Evolutionary conservation across 2,797 vertebrate genomes (phyloP).

Genomic region (Clarias fuscus): DNA sequence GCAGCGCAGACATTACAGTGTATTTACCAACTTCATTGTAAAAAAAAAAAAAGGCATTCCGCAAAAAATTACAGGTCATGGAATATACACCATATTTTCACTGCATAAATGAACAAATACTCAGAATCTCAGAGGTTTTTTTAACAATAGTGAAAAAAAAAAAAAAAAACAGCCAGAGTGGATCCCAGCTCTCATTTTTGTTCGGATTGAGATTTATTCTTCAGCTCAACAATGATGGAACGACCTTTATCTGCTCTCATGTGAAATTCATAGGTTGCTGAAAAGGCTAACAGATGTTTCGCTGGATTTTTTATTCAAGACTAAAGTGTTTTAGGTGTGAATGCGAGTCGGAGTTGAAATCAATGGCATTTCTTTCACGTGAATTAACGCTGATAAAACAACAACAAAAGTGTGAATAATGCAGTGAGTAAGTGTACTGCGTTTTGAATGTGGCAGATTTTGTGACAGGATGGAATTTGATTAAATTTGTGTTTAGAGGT

Average conservation of each 20-base stretch:
- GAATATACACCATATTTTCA: no score
- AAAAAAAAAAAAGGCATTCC: no score
- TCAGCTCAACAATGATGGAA: neutral
- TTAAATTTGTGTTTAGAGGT: neutral
- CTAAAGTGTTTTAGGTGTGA: neutral
- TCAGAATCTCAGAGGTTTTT: neutral
- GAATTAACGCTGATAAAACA: neutral
- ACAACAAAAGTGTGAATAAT: neutral
- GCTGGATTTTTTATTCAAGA: neutral
- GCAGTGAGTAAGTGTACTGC: neutral
- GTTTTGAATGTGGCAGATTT: no score
- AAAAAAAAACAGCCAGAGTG: neutral
- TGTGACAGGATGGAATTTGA: neutral
- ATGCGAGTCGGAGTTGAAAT: neutral
- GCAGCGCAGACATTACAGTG: neutral
- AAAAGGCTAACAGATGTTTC: neutral
- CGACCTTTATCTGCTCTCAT: neutral
- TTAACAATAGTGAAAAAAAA: neutral
- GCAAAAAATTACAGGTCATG: no score
- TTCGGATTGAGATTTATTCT: neutral
- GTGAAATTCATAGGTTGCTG: neutral
- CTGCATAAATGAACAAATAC: neutral
- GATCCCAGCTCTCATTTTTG: neutral
- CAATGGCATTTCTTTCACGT: neutral
- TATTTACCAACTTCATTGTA: neutral